Conservation (phyloP, 2,797 vertebrate genomes). For the Rhinella marina region DNA sequence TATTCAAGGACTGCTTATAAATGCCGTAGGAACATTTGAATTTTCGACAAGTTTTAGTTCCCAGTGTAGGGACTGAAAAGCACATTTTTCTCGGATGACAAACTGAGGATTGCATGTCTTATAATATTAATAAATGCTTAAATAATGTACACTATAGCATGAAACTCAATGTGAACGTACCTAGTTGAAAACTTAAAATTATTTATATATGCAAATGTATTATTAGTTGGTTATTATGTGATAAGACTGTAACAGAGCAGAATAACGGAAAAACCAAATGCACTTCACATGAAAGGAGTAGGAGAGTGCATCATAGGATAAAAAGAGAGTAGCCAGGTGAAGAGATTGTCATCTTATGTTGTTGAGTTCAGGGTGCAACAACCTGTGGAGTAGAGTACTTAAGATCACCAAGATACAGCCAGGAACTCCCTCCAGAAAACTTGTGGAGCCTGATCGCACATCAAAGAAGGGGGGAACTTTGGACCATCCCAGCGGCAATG, state of each 20-base stretch:
- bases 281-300: too few species aligned
- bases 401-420: too few species aligned
- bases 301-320: too few species aligned
- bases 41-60: constrained; percentile 44
- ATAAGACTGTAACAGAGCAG: not conserved
- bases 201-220: not conserved
- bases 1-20: constrained; percentile 50
- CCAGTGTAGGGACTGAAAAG: not conserved
- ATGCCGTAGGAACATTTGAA: constrained; percentile 35
- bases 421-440: too few species aligned
- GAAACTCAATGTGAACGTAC: not conserved
- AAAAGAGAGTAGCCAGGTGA: too few species aligned
- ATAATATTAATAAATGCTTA: not conserved
- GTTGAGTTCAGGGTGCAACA: too few species aligned
- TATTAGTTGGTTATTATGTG: not conserved
- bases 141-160: not conserved
- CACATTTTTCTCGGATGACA: not conserved
- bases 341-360: too few species aligned
- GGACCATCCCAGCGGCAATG: too few species aligned
- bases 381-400: too few species aligned
- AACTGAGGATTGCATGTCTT: not conserved
- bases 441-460: too few species aligned
- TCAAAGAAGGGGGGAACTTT: too few species aligned
- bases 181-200: not conserved
- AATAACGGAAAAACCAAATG: too few species aligned